A percentile compares a stretch with the other conserved stretches of the same genome.
phyloP scores from a whole-genome alignment of 1,140 invertebrate species.

The Drosophila oshimai region DNA sequence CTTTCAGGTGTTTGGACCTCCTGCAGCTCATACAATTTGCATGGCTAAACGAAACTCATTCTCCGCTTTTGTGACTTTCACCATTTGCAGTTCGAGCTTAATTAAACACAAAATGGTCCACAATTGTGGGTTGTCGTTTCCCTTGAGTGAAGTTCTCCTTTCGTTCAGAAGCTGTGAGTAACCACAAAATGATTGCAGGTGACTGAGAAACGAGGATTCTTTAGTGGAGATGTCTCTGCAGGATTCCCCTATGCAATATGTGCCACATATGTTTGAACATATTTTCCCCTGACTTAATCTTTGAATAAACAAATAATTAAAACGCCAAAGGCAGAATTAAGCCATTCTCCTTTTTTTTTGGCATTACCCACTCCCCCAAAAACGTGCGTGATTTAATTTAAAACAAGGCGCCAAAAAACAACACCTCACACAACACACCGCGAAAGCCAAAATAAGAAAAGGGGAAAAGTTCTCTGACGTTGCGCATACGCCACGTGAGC shows the following conservation, averaged over 20 bases:
- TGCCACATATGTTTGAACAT: too few relatives aligned
- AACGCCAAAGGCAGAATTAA: too few relatives aligned
- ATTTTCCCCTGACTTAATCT: too few relatives aligned
- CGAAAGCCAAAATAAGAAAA: neutral
- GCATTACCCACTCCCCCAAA: neutral
- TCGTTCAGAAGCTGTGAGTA: too few relatives aligned
- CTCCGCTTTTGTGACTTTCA: neutral
- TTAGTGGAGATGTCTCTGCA: too few relatives aligned
- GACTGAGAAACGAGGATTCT: too few relatives aligned
- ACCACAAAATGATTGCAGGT: neutral
- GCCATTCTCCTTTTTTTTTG: neutral
- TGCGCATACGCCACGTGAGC: conserved; percentile 14
- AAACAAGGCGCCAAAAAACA: conserved; percentile 9
- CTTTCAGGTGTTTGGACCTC: neutral
- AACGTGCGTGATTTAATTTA: conserved; percentile 36
- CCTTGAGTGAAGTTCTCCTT: neutral
- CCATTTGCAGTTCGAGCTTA: neutral
- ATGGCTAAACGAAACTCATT: neutral
- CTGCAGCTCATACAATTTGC: conserved; percentile 17
- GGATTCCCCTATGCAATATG: too few relatives aligned
- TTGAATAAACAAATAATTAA: too few relatives aligned
- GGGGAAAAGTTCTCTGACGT: neutral
- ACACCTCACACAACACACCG: conserved; percentile 14
- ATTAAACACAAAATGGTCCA: conserved; percentile 2
- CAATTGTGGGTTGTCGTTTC: too few relatives aligned